A percentile compares a stretch with the other conserved stretches of the same genome.
phyloP scores from a whole-genome alignment of 2,113 vertebrate species.

The Penelope pileata region DNA sequence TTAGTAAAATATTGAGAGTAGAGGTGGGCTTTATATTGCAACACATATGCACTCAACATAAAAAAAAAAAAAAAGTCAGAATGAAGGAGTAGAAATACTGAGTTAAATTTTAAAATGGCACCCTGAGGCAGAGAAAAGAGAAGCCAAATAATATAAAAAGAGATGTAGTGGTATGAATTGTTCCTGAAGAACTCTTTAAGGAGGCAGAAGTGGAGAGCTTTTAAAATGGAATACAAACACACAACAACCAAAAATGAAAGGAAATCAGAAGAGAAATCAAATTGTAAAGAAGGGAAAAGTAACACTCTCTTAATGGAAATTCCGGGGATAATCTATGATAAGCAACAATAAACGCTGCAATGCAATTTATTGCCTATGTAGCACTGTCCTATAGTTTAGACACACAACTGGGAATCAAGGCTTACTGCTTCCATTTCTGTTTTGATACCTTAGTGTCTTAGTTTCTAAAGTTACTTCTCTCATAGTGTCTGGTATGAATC shows the following conservation, averaged over 20 bases:
- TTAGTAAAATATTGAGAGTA: neutral
- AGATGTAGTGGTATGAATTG: neutral
- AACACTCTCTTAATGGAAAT: neutral
- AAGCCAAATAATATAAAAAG: neutral
- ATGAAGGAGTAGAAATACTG: neutral
- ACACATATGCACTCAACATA: neutral
- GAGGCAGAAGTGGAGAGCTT: neutral
- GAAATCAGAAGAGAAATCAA: neutral
- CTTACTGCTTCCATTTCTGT: neutral
- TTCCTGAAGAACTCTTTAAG: neutral
- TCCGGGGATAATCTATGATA: neutral
- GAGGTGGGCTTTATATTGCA: neutral
- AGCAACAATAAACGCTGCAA: neutral
- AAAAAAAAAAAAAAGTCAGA: neutral
- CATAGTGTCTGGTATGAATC: no score
- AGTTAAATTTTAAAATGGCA: neutral
- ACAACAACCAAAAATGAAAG: neutral
- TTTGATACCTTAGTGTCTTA: neutral
- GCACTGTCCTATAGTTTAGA: neutral
- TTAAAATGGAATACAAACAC: neutral
- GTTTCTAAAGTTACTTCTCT: no score
- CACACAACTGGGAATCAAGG: neutral
- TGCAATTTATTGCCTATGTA: neutral
- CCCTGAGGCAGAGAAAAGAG: neutral
- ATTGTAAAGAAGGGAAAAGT: neutral